phyloP scores from a whole-genome alignment of 2,113 vertebrate genomes.

The Macaca mulatta region DNA sequence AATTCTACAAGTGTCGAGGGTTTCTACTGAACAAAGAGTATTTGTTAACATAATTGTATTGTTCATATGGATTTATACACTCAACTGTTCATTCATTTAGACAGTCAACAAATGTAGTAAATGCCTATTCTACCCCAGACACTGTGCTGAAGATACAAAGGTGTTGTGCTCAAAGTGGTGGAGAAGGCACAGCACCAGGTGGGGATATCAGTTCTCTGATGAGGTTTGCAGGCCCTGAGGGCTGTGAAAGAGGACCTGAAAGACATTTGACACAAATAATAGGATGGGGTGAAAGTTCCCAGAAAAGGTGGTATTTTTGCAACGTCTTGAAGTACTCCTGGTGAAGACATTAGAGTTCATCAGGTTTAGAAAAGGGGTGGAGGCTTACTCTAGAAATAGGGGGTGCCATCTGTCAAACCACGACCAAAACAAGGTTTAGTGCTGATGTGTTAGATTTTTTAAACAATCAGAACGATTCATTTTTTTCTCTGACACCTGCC shows the following conservation, averaged over 20 bases:
- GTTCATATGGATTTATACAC: background rate
- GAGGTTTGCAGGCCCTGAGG: background rate
- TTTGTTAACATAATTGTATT: background rate
- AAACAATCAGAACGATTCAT: background rate
- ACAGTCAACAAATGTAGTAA: background rate
- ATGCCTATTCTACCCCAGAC: accelerated
- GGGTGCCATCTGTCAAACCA: background rate
- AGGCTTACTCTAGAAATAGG: background rate
- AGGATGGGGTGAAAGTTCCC: background rate
- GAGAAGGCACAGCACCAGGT: accelerated
- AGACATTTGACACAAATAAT: background rate
- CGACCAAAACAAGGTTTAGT: background rate
- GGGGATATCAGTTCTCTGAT: too few species aligned
- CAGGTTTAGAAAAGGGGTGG: background rate
- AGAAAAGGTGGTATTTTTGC: background rate
- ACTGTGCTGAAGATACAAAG: background rate
- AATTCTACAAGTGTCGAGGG: background rate
- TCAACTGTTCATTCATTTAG: background rate
- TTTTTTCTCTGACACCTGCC: background rate
- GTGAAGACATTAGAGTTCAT: background rate
- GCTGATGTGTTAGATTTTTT: background rate
- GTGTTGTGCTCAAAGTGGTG: accelerated
- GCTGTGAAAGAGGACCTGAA: background rate
- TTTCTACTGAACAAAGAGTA: background rate
- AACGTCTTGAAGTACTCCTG: background rate